Evolutionary conservation across 2,113 vertebrate species (phyloP).

Genomic region (Lucifuga dentata): DNA sequence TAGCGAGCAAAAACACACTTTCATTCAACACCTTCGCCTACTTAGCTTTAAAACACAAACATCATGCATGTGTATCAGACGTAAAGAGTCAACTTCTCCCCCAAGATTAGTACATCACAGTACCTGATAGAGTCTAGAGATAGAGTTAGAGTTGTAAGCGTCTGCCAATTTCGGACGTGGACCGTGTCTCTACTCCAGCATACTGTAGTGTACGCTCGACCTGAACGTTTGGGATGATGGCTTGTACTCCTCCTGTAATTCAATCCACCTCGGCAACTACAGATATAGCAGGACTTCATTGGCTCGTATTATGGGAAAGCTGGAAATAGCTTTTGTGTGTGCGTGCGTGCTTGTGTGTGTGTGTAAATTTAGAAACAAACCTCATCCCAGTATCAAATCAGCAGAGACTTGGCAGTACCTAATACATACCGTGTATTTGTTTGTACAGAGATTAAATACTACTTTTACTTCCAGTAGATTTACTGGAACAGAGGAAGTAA

Average conservation of each 20-base stretch:
- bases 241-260: slow-evolving; percentile 62
- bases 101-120: slow-evolving; percentile 4
- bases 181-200: not conserved
- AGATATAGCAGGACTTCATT: slow-evolving; percentile 57
- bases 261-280: slow-evolving; percentile 48
- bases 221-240: slow-evolving; percentile 20
- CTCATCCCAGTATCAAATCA: slow-evolving; percentile 26
- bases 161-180: not conserved
- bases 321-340: slow-evolving; percentile 66
- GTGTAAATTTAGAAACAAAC: slow-evolving; percentile 76
- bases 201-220: not conserved
- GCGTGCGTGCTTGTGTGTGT: slow-evolving; percentile 22
- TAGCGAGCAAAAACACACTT: no score
- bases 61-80: not conserved
- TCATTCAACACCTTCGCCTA: not conserved
- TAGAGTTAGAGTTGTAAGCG: no score
- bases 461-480: no score
- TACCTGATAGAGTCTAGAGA: slow-evolving; percentile 50
- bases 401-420: not conserved
- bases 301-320: slow-evolving; percentile 31
- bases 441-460: no score
- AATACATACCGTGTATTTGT: not conserved
- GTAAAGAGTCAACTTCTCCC: no score
- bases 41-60: not conserved
- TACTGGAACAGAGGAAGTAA: slow-evolving; percentile 33